Percentiles rank a stretch among this genome's conserved stretches.
These are phyloP conservation scores for Aythya baeri DNA, from an alignment of 2,113 vertebrate species.

Conservation along the genomic window DNA sequence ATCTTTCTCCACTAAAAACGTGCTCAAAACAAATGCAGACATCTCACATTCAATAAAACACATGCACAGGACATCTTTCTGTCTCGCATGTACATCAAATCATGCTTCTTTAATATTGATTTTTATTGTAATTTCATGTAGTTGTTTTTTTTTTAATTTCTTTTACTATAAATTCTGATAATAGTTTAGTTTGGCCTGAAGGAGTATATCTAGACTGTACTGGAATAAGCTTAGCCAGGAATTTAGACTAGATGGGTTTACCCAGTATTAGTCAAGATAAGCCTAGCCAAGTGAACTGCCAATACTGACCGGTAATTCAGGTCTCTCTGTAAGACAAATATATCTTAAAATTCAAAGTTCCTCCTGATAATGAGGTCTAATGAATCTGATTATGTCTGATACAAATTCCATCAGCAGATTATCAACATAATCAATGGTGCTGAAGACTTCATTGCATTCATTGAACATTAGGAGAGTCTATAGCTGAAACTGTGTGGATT, in stretches of 20 bases:
- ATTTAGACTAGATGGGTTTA: not conserved
- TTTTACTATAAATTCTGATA: not conserved
- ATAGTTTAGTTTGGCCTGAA: not conserved
- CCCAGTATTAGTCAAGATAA: not conserved
- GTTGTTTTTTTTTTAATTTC: no score
- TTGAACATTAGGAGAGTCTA: not conserved
- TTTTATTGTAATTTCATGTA: not conserved
- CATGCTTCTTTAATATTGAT: not conserved
- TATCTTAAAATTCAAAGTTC: not conserved
- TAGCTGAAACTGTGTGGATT: not conserved
- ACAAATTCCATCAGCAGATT: not conserved
- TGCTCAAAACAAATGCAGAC: not conserved
- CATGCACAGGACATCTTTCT: not conserved
- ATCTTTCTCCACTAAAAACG: not conserved
- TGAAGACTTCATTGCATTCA: not conserved
- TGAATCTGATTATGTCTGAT: not conserved
- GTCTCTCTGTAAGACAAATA: not conserved
- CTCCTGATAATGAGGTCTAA: not conserved
- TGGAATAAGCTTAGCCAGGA: not conserved
- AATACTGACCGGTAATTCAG: not conserved
- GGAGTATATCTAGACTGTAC: not conserved
- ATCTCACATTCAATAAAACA: not conserved
- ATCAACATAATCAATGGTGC: not conserved
- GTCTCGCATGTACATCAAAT: no score
- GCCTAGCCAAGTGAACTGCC: not conserved